Conservation (phyloP, 2,797 vertebrate genomes). For the Anolis apletophallus region DNA sequence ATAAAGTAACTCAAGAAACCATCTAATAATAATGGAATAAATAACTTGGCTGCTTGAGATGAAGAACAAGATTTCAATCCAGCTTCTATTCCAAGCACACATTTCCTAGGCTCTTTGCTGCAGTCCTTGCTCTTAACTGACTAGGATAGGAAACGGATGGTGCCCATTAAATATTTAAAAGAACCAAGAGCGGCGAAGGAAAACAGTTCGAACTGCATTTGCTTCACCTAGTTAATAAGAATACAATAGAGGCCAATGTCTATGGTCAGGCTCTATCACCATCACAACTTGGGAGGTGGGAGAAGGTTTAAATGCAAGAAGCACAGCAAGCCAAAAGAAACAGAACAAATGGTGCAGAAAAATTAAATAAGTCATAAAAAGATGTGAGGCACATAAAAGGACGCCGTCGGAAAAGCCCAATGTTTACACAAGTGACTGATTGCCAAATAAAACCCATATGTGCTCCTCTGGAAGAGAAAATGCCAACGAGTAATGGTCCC, state of each 20-base stretch:
- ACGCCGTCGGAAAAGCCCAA: constrained; percentile 16
- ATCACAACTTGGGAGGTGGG: background rate
- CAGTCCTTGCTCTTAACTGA: background rate
- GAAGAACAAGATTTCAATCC: rapidly evolving
- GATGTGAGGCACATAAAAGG: background rate
- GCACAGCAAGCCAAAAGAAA: constrained; percentile 3
- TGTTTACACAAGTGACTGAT: background rate
- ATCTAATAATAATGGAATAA: background rate
- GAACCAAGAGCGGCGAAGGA: background rate
- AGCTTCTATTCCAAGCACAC: background rate
- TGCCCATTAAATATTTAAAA: constrained; percentile 2
- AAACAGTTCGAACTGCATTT: background rate
- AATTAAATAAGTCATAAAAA: constrained; percentile 14
- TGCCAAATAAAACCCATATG: background rate
- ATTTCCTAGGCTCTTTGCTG: constrained; percentile 3
- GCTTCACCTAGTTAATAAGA: background rate
- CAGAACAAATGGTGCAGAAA: background rate
- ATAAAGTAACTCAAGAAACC: too few relatives aligned
- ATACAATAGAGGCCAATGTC: constrained; percentile 3
- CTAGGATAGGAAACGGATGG: background rate
- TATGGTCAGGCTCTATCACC: background rate
- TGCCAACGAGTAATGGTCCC: background rate
- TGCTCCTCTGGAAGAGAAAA: constrained; percentile 6
- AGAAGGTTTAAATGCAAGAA: constrained; percentile 8
- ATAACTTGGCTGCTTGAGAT: background rate